phyloP scores from a whole-genome alignment of 2,797 vertebrate genomes.

The Girardinus metallicus region DNA sequence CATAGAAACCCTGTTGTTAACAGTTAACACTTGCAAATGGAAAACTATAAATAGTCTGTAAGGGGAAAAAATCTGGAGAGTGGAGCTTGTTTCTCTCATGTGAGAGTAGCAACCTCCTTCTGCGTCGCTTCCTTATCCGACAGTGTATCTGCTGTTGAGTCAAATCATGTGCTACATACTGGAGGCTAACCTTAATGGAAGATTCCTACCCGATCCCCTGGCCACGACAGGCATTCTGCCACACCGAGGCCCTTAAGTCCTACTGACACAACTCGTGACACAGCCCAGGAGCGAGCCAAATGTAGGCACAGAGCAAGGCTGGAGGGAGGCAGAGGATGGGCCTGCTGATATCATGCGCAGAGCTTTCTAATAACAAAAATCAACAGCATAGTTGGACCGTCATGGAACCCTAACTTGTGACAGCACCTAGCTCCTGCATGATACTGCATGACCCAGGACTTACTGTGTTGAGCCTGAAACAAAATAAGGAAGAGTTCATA shows the following conservation, averaged over 20 bases:
- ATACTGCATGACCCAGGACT: slow-evolving; percentile 67
- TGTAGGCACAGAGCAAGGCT: slow-evolving; percentile 49
- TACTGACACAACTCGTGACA: slow-evolving; percentile 71
- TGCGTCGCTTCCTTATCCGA: slow-evolving; percentile 51
- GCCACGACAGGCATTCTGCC: slow-evolving; percentile 55
- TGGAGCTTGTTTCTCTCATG: slow-evolving; percentile 16
- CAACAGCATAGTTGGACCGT: slow-evolving; percentile 52
- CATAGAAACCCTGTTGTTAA: slow-evolving; percentile 21
- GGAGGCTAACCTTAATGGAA: slow-evolving; percentile 68
- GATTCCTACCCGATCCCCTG: slow-evolving; percentile 56
- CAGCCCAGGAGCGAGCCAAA: slow-evolving; percentile 65
- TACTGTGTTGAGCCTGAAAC: slow-evolving; percentile 64
- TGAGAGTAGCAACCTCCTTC: slow-evolving; percentile 31
- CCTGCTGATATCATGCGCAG: slow-evolving; percentile 40
- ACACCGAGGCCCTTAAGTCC: slow-evolving; percentile 59
- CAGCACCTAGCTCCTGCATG: slow-evolving; percentile 49
- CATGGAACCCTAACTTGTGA: slow-evolving; percentile 75
- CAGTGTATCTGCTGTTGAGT: slow-evolving; percentile 55
- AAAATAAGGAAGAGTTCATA: slow-evolving; percentile 35
- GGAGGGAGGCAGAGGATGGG: slow-evolving; percentile 22
- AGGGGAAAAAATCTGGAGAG: slow-evolving; percentile 9
- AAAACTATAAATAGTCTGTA: slow-evolving; percentile 2
- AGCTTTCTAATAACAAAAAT: slow-evolving; percentile 43
- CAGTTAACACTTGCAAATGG: slow-evolving; percentile 11
- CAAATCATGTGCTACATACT: slow-evolving; percentile 70